These are phyloP conservation scores for Sarcophaga carnaria DNA, from an alignment of 2,888 invertebrate genomes.

Conservation along the genomic window DNA sequence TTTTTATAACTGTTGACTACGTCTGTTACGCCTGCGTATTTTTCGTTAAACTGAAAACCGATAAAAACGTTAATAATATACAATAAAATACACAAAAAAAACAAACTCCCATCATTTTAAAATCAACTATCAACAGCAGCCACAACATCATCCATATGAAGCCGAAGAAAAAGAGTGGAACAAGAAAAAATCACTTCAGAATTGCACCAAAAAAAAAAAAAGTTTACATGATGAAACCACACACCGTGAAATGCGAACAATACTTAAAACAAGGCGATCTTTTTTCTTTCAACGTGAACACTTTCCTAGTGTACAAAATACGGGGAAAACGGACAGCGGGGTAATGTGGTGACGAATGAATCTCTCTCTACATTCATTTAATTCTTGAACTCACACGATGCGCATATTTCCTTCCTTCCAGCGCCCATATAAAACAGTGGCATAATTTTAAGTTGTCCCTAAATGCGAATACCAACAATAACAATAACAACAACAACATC, in stretches of 20 bases:
- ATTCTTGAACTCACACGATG: conserved; percentile 81
- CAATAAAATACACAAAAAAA: conserved; percentile 16
- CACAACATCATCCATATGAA: conserved; percentile 19
- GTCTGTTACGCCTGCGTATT: neutral
- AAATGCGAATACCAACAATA: conserved; percentile 8
- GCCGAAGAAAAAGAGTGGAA: conserved; percentile 1
- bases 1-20: neutral
- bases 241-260: conserved; percentile 72
- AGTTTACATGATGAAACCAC: conserved; percentile 71
- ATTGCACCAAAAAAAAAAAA: conserved; percentile 39
- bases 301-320: neutral
- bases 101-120: conserved; percentile 70
- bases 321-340: neutral
- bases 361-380: conserved; percentile 77
- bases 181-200: neutral
- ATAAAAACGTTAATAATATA: conserved; percentile 33
- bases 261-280: conserved; percentile 47
- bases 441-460: conserved; percentile 66
- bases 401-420: conserved; percentile 69
- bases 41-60: conserved; percentile 45
- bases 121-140: conserved; percentile 19
- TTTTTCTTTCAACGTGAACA: neutral
- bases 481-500: conserved; percentile 5
- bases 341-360: conserved; percentile 33
- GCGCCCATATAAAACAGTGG: conserved; percentile 58